Base-by-base conservation (phyloP, 2,113 vertebrate genomes). In the Corythoichthys intestinalis region DNA sequence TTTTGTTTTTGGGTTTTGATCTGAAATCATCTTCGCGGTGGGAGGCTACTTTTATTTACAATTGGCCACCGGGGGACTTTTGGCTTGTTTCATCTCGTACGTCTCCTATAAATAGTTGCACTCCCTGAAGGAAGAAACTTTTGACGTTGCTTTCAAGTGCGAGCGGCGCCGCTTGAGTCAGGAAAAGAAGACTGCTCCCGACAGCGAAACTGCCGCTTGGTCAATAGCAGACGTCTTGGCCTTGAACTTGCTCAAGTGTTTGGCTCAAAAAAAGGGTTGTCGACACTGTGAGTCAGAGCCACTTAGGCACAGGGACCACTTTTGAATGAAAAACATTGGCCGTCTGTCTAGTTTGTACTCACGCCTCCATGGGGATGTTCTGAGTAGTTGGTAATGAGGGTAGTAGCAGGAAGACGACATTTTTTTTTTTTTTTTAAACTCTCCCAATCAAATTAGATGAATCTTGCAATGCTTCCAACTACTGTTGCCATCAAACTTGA, bases 41-140 rank as follows among this genome's bases (percentile, higher is more conserved):
- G 57, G 77, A 82, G 75, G 73, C 71, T 74, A 74, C 71, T 88
- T 88, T 80, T 89, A 85, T 90, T 86, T 87, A 85, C 83, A 76
- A 76, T 76, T 71, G 74, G 67, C 78, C 81, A 75, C 86, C 83
- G 80, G 73, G 83, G 76, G 83, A 88, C 58, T 59, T 80, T 48
- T 75, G 78, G 69, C 79, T 76, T 54, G 65, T 72, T 70, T 60
- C 70, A 59, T 79, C 72, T 86, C 82, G 78, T 71, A 76, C 83
- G 71, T 66, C 74, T 7, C 39, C 73, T 83, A 81, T 82, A 86
- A 89, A 89, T 83, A 85, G 82, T 86, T 60, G 65, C 41, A 2
- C 47, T 69, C 73, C 75, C 67, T 4, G 35, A 56, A 47, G 72
- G 85, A 82, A 44, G 52, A 65, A 70, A 70, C 71, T 73, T 82